Evolutionary conservation across 2,797 vertebrate genomes (phyloP).

Genomic region (Smutsia gigantea): DNA sequence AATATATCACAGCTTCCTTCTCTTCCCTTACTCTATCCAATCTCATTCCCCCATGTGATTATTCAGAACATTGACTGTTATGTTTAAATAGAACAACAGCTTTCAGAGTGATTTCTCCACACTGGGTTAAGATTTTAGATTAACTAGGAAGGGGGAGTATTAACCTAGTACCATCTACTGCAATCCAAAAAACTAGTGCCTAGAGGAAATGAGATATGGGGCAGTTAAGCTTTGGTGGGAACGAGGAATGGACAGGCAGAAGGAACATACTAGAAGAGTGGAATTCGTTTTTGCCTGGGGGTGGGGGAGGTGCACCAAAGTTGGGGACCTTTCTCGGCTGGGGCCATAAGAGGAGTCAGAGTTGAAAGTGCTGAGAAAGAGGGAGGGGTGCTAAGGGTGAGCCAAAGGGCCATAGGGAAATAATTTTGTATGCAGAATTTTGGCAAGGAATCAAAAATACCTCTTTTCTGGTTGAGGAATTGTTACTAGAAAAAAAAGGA

Average conservation of each 20-base stretch:
- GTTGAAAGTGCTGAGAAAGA: background rate
- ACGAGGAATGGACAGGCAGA: background rate
- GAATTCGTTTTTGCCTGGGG: background rate
- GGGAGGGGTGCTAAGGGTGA: background rate
- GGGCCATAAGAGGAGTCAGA: background rate
- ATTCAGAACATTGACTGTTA: constrained; percentile 31
- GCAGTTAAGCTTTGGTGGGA: background rate
- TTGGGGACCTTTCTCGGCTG: background rate
- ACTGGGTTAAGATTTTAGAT: background rate
- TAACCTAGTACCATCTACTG: background rate
- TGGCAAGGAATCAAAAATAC: background rate
- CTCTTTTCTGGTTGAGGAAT: background rate
- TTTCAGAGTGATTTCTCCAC: constrained; percentile 18
- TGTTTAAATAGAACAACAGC: constrained; percentile 42
- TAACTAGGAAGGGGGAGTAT: background rate
- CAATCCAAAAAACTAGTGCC: background rate
- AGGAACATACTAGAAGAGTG: background rate
- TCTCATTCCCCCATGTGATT: background rate
- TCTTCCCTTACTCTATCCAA: background rate
- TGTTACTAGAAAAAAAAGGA: background rate
- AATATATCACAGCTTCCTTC: background rate
- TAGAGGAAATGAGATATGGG: background rate
- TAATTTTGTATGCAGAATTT: background rate
- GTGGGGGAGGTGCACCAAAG: background rate
- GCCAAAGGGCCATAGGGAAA: background rate